Evolutionary conservation across 2,797 vertebrate genomes (phyloP).

Genomic region (Columba guinea): DNA sequence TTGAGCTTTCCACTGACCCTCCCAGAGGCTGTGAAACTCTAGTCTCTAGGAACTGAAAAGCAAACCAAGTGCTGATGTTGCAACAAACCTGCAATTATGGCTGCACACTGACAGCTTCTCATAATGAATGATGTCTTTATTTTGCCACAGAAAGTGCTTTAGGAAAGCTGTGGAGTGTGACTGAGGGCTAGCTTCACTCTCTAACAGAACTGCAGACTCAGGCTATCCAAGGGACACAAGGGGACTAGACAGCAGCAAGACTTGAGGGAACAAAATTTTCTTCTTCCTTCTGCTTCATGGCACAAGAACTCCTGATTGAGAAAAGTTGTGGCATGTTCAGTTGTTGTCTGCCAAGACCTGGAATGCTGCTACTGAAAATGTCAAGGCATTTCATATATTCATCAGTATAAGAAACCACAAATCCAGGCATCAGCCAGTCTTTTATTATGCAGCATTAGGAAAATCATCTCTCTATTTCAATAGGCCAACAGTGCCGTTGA

Average conservation of each 20-base stretch:
- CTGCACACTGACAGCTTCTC: background rate
- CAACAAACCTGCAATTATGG: background rate
- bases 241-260: background rate
- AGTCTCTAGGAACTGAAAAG: background rate
- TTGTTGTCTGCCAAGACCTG: background rate
- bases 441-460: slow-evolving; percentile 30
- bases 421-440: slow-evolving; percentile 3
- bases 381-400: background rate
- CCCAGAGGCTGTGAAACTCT: background rate
- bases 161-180: background rate
- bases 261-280: background rate
- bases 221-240: background rate
- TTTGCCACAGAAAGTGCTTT: background rate
- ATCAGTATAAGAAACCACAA: slow-evolving; percentile 35
- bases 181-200: background rate
- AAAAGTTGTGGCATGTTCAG: background rate
- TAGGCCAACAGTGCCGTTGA: background rate
- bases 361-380: slow-evolving; percentile 1
- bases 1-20: background rate
- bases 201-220: background rate
- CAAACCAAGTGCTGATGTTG: background rate
- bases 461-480: background rate
- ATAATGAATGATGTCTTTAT: background rate
- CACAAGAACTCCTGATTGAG: background rate
- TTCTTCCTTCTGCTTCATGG: background rate